Conservation (phyloP, 2,888 invertebrate genomes). For the Muscina levida region DNA sequence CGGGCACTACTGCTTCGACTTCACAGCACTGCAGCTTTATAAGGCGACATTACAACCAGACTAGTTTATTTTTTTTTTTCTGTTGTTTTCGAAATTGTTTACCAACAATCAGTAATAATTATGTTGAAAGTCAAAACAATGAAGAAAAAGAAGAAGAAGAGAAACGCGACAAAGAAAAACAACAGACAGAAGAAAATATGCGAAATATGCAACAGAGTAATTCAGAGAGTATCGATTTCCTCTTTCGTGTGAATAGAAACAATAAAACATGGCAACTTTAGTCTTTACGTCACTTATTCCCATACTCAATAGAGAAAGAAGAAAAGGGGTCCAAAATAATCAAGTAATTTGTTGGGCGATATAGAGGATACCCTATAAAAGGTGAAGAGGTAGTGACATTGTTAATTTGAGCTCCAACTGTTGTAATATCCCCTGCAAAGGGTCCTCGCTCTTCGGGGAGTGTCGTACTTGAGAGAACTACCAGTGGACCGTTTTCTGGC, state of each 20-base stretch:
- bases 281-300: no score
- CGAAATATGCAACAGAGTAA: slow-evolving; percentile 48
- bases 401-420: no score
- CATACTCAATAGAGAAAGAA: no score
- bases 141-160: slow-evolving; percentile 31
- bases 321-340: no score
- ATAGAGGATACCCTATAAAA: no score
- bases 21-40: background rate
- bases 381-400: no score
- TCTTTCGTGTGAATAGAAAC: background rate
- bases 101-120: slow-evolving; percentile 44
- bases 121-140: slow-evolving; percentile 30
- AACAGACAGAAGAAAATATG: slow-evolving; percentile 18
- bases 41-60: background rate
- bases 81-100: slow-evolving; percentile 9
- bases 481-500: no score
- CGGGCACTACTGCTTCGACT: slow-evolving; percentile 7
- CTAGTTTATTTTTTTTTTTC: slow-evolving; percentile 20
- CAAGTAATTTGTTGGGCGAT: no score
- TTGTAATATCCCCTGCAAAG: no score
- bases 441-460: no score
- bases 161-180: background rate
- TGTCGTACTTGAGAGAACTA: no score
- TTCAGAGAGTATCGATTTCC: slow-evolving; percentile 52
- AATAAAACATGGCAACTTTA: no score